Evolutionary conservation across 2,113 vertebrate genomes (phyloP).

Genomic region (Odocoileus virginianus): DNA sequence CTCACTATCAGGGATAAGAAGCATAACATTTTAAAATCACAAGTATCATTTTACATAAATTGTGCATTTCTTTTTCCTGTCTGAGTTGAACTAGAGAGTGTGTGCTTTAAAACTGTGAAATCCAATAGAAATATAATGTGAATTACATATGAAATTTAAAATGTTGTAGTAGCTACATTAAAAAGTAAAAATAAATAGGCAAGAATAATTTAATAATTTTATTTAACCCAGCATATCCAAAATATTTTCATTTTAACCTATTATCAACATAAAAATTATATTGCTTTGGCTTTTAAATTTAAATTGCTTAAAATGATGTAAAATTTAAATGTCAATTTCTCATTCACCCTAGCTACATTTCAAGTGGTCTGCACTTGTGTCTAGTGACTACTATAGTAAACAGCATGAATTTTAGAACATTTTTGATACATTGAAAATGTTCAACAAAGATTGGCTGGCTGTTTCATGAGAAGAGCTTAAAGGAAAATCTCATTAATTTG

Average conservation of each 20-base stretch:
- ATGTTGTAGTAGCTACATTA: neutral
- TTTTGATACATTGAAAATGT: constrained; percentile 23
- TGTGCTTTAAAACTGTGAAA: neutral
- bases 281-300: constrained; percentile 1
- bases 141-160: neutral
- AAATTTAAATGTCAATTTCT: neutral
- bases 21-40: neutral
- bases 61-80: neutral
- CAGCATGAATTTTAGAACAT: neutral
- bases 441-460: neutral
- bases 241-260: neutral
- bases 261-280: neutral
- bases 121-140: neutral
- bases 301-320: neutral
- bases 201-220: neutral
- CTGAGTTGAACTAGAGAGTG: neutral
- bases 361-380: neutral
- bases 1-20: neutral
- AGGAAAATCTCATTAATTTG: constrained; percentile 49
- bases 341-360: neutral
- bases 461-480: constrained; percentile 33
- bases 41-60: neutral
- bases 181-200: constrained; percentile 18
- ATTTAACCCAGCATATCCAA: neutral
- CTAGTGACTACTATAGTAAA: neutral